Evolutionary conservation across 2,888 invertebrate genomes (phyloP).

Genomic region (Andrena flavipes): DNA sequence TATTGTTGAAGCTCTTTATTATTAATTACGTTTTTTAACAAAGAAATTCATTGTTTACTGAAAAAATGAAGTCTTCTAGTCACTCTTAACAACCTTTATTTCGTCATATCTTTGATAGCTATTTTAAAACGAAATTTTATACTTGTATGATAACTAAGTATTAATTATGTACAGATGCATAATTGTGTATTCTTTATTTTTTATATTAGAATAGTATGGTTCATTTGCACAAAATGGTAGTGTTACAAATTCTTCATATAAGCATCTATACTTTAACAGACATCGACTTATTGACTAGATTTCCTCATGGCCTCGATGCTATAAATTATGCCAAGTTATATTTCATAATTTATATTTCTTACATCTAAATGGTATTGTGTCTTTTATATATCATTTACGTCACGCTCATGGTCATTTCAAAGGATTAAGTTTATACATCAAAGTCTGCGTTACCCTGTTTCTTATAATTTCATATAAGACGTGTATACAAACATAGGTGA

Average conservation of each 20-base stretch:
- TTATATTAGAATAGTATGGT: not conserved
- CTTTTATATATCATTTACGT: not conserved
- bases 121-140: constrained; percentile 1
- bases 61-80: not conserved
- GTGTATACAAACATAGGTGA: not conserved
- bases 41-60: not conserved
- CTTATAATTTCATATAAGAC: constrained; percentile 14
- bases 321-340: constrained; percentile 1
- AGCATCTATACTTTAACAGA: constrained; percentile 7
- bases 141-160: not conserved
- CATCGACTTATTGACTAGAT: constrained; percentile 22
- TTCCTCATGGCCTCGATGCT: not conserved
- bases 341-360: constrained; percentile 9
- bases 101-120: not conserved
- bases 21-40: not conserved
- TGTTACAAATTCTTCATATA: not conserved
- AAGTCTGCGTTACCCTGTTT: constrained; percentile 39
- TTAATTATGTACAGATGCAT: not conserved
- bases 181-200: not conserved
- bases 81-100: not conserved
- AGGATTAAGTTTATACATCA: constrained; percentile 1
- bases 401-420: not conserved
- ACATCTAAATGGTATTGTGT: constrained; percentile 4
- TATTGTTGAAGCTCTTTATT: not conserved
- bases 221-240: not conserved